These are phyloP conservation scores for Drosophila neocordata DNA, from an alignment of 1,140 invertebrate genomes.

Conservation along the genomic window DNA sequence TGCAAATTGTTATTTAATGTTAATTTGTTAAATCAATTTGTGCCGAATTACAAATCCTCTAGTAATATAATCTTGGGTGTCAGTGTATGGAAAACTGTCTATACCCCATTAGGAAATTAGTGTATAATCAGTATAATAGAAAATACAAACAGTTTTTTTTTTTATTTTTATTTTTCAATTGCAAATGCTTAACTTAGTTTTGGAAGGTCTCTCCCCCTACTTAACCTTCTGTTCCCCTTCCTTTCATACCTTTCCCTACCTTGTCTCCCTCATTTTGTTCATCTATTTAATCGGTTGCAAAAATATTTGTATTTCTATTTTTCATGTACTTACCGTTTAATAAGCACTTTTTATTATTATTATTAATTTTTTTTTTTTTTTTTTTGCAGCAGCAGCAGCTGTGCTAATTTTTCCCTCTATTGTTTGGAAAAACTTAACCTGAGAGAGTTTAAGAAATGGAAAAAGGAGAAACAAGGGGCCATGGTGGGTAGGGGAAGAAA, in stretches of 20 bases:
- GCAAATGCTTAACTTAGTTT: slow-evolving; percentile 1
- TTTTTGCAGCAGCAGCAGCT: slow-evolving; percentile 50
- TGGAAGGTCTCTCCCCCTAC: slow-evolving; percentile 4
- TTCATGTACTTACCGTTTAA: slow-evolving; percentile 67
- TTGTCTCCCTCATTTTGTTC: slow-evolving; percentile 15
- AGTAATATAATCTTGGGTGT: no score
- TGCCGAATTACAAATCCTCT: no score
- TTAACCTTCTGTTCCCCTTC: background rate
- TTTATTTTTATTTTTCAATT: no score
- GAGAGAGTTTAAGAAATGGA: slow-evolving; percentile 41
- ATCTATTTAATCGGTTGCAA: slow-evolving; percentile 65
- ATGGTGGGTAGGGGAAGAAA: background rate
- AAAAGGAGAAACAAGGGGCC: background rate
- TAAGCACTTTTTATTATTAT: slow-evolving; percentile 33
- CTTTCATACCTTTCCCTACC: no score
- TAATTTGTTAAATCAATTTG: slow-evolving; percentile 45
- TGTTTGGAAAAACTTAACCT: slow-evolving; percentile 69
- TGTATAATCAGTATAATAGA: slow-evolving; percentile 25
- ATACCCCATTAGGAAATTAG: background rate
- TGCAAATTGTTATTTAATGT: slow-evolving; percentile 67
- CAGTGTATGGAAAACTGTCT: background rate
- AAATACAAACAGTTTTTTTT: slow-evolving; percentile 51
- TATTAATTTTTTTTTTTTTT: slow-evolving; percentile 22
- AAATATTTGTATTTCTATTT: slow-evolving; percentile 67
- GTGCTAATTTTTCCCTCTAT: slow-evolving; percentile 72